Evolutionary conservation across 2,797 vertebrate genomes (phyloP).

Genomic region (Malurus splendens): DNA sequence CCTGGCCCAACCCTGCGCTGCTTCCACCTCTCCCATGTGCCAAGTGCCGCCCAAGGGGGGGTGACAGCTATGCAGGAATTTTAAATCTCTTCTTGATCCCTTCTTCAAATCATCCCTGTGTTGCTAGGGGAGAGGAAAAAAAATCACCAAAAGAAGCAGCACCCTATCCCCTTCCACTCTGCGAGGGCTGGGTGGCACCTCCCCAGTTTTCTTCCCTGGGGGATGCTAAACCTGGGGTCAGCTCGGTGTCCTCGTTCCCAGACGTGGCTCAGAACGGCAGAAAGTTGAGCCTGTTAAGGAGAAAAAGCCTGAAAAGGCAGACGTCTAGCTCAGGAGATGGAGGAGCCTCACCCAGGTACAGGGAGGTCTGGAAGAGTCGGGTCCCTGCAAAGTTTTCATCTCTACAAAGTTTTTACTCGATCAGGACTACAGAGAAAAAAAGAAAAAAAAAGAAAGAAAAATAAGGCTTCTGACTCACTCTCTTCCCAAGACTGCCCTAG

Average conservation of each 20-base stretch:
- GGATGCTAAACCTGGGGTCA: not conserved
- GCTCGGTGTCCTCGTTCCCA: not conserved
- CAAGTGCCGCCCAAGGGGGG: not conserved
- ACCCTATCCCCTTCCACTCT: not conserved
- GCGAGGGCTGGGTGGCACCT: not conserved
- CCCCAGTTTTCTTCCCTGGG: fast-evolving
- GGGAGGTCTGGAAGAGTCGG: not conserved
- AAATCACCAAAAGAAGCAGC: not conserved
- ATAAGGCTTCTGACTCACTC: slow-evolving; percentile 23
- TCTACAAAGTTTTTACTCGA: not conserved
- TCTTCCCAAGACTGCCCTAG: slow-evolving; percentile 63
- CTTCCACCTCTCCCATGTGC: fast-evolving
- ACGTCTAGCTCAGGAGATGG: not conserved
- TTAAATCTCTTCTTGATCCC: not conserved
- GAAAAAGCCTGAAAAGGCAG: not conserved
- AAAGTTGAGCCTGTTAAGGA: not conserved
- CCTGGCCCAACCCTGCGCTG: fast-evolving
- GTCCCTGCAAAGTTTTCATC: not conserved
- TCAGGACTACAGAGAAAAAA: not conserved
- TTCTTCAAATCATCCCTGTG: not conserved
- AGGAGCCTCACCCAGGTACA: not conserved
- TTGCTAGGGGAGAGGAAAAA: fast-evolving
- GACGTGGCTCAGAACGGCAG: not conserved
- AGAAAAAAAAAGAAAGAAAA: not conserved
- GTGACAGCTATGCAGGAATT: not conserved